A percentile compares a stretch with the other conserved stretches of the same genome.
Evolutionary conservation across 2,888 invertebrate species (phyloP).

Genomic region (Coenonympha arcania): DNA sequence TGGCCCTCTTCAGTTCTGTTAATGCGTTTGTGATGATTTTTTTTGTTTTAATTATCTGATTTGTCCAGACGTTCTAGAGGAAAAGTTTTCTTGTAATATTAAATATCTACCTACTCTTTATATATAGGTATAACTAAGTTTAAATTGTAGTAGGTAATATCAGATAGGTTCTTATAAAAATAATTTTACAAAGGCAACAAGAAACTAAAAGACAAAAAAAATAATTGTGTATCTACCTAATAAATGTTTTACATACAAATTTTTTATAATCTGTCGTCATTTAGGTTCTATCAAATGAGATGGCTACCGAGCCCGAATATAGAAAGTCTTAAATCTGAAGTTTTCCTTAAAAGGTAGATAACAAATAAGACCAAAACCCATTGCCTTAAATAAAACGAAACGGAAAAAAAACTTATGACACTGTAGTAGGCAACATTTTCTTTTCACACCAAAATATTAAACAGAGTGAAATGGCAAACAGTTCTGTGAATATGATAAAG

Average conservation of each 20-base stretch:
- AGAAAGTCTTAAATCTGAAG: no score
- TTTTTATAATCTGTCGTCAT: no score
- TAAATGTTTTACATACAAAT: no score
- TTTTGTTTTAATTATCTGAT: conserved; percentile 44
- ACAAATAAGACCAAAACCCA: not conserved
- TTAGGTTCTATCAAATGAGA: no score
- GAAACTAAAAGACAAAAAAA: no score
- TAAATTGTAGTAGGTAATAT: no score
- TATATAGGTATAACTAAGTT: no score
- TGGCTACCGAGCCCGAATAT: no score
- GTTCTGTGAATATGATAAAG: conserved; percentile 19
- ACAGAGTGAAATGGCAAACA: conserved; percentile 9
- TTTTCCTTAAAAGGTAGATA: no score
- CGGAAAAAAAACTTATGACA: not conserved
- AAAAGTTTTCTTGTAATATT: not conserved
- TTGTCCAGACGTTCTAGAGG: conserved; percentile 26
- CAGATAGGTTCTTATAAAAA: no score
- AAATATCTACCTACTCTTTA: not conserved
- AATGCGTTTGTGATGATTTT: conserved; percentile 61
- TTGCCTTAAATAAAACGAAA: not conserved
- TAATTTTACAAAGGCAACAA: no score
- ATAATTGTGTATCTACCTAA: no score
- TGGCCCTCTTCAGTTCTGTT: conserved; percentile 42
- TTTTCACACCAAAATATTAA: not conserved
- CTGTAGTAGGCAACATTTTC: not conserved